Evolutionary conservation across 2,888 invertebrate species (phyloP), one percentile per base, ranked within the genome.

Genomic region (Pollenia amentaria): DNA sequence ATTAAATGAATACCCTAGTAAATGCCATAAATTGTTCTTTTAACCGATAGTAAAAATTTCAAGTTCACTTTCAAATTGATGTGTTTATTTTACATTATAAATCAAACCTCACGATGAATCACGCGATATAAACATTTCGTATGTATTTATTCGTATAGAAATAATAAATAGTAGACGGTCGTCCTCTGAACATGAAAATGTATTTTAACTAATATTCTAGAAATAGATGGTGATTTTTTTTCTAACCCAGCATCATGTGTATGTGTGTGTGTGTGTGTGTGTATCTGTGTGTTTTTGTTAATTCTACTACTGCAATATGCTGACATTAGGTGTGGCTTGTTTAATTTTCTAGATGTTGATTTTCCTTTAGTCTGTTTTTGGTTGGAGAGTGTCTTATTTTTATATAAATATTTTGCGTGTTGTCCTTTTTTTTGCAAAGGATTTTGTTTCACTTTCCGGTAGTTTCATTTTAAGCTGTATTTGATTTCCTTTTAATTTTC

Each of bases 401-500:
- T 57, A 16, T 62, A 64, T 16, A 46, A 46, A 70, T 53, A 57
- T 67, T 62, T 67, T 70, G 57, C 72, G 16, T 79, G 44, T 72
- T 75, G 64, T 78, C 46, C 42, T 40, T 60, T 77, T 69, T 64
- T 69, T 67, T 70, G 55, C 16, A 12, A 44, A 72, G 53, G 67
- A 72, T 64, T 75, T 51, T 40, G 46, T 81, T 60, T 81, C 57
- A 70, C 48, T 70, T 85, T 70, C 70, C 85, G 72, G 62, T 48
- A 64, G 29, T 82, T 84, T 70, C 76, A 67, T 76, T 77, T 42
- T 69, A 64, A 79, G 62, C 73, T 73, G 77, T 73, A 77, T 73
- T 84, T 84, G 67, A 83, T 87, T 87, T 87, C 76, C 87, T 72
- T 80, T 87, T 79, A 83, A 53, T 87, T 84, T 87, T 84, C 87